Evolutionary conservation across 2,113 vertebrate genomes (phyloP), one percentile per base, ranked within the genome.

Genomic region (Sigmodon hispidus): DNA sequence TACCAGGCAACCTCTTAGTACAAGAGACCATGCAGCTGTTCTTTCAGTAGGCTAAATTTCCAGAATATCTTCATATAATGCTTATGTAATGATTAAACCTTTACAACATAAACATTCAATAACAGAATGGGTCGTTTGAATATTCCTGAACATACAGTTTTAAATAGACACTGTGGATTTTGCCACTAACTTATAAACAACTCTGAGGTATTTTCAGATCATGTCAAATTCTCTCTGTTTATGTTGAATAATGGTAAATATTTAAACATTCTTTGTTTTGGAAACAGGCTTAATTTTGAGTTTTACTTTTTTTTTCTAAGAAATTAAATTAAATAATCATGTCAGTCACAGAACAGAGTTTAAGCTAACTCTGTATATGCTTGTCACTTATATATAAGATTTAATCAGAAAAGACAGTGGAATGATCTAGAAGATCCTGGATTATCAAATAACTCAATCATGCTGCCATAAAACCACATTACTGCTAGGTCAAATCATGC

Each of bases 101-200:
- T 92, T 93, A 81, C 1, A 89, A 81, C 24, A 26, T 73, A 93
- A 93, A 43, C 40, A 6, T 80, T 65, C 57, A 40, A 87, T 50
- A 76, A 70, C 6, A 45, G 57, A 92, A 87, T 19, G 15, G 9
- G 43, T 83, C 7, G 65, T 85, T 73, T 89, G 57, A 91, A 75
- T 87, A 36, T 75, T 8, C 19, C 31, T 67, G 48, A 81, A 13
- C 7, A 79, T 57, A 59, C 7, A 61, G 29, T 57, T 31, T 9
- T 16, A 87, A 91, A 15, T 59, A 84, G 61, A 96, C 43, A 80
- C 12, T 67, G 13, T 80, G 24, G 29, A 88, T 96, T 96, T 88
- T n/a, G 5, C 15, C 16, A 80, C 21, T 36, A 76, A 72, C 2
- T 63, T 73, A 24, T 50, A 7, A 70, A 90, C 69, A 91, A 19